Percentiles rank a stretch among this genome's conserved stretches.
These are phyloP conservation scores for Galeopsomyia nigrocyanea DNA, from an alignment of 2,888 invertebrate genomes.

Conservation along the genomic window DNA sequence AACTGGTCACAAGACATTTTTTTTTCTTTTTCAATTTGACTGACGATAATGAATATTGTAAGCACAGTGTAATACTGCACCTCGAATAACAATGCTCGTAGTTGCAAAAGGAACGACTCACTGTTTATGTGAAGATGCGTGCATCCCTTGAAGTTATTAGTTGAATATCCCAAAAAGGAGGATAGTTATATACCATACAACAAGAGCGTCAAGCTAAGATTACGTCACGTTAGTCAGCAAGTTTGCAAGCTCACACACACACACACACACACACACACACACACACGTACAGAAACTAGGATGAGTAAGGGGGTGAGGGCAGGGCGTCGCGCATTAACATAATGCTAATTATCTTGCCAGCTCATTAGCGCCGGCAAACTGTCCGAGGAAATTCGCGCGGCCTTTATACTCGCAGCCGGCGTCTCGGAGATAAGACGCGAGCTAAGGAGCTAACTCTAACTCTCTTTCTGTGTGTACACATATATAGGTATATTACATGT, in stretches of 20 bases:
- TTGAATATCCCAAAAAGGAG: slow-evolving; percentile 12
- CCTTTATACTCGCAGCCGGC: slow-evolving; percentile 24
- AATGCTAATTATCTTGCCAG: slow-evolving; percentile 69
- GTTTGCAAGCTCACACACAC: slow-evolving; percentile 4
- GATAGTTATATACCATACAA: slow-evolving; percentile 4
- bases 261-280: slow-evolving; percentile 32
- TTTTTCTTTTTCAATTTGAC: too few relatives aligned
- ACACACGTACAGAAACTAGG: slow-evolving; percentile 8
- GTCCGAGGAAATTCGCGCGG: slow-evolving; percentile 64
- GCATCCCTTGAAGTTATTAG: slow-evolving; percentile 3
- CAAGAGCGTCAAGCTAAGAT: slow-evolving; percentile 54
- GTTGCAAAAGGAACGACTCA: too few relatives aligned
- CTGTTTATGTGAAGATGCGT: too few relatives aligned
- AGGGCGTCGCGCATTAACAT: slow-evolving; percentile 67
- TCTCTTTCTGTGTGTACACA: too few relatives aligned
- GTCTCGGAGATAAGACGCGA: slow-evolving; percentile 61
- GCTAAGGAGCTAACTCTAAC: not conserved
- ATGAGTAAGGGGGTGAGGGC: slow-evolving; percentile 28
- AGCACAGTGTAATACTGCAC: too few relatives aligned
- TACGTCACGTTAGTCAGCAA: slow-evolving; percentile 58
- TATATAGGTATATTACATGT: too few relatives aligned
- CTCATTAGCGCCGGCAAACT: slow-evolving; percentile 68
- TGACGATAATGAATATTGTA: too few relatives aligned
- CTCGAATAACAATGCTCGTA: too few relatives aligned
- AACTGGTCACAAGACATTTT: too few relatives aligned